Conservation (phyloP, 2,113 vertebrate species). For the Arenaria interpres region DNA sequence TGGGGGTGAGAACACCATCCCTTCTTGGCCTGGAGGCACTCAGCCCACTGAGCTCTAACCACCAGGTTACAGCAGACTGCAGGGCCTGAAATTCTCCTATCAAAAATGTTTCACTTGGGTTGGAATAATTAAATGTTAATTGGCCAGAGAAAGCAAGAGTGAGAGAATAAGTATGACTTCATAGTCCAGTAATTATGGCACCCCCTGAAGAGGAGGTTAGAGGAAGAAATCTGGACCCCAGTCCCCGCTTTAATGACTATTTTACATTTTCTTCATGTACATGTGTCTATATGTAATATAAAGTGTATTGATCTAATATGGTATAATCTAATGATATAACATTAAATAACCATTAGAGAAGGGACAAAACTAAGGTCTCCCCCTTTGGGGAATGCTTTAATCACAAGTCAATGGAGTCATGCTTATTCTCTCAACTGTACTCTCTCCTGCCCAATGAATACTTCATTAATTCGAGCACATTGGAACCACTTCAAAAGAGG, state of each 20-base stretch:
- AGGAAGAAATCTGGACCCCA: not conserved
- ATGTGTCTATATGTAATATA: not conserved
- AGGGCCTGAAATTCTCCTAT: not conserved
- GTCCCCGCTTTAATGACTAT: not conserved
- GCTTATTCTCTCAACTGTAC: not conserved
- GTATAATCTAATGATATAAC: not conserved
- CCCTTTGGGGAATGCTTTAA: not conserved
- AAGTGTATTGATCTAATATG: not conserved
- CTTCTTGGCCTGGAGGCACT: not conserved
- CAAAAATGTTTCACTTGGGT: not conserved
- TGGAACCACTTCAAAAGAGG: not conserved
- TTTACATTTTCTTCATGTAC: not conserved
- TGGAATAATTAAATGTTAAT: not conserved
- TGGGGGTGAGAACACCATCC: not conserved
- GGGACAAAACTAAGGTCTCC: not conserved
- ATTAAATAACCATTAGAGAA: not conserved
- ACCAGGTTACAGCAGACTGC: not conserved
- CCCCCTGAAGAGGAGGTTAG: not conserved
- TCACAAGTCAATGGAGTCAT: not conserved
- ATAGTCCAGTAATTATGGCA: not conserved
- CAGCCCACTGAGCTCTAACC: not conserved
- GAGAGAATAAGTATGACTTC: not conserved
- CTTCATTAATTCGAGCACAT: not conserved
- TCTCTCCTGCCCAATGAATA: not conserved
- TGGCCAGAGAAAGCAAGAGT: not conserved